phyloP scores from a whole-genome alignment of 2,797 vertebrate genomes.

The Arctocebus calabarensis region DNA sequence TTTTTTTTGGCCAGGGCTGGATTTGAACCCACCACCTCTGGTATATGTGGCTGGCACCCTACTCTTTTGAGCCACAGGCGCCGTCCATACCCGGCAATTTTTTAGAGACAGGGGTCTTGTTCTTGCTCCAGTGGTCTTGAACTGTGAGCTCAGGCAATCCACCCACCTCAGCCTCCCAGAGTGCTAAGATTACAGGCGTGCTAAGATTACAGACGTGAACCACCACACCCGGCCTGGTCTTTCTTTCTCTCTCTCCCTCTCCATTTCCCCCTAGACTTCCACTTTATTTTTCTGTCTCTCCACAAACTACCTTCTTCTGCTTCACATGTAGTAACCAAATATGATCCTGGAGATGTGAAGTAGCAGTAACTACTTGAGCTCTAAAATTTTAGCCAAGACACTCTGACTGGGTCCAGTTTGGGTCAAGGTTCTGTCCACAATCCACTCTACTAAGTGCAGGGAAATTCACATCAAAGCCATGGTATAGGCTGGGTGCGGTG shows the following conservation, averaged over 20 bases:
- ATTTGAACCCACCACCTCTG: too few relatives aligned
- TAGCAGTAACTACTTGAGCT: not conserved
- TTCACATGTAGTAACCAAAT: not conserved
- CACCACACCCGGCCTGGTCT: not conserved
- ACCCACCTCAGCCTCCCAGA: too few relatives aligned
- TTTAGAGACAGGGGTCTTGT: too few relatives aligned
- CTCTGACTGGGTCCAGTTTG: not conserved
- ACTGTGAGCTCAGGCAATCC: too few relatives aligned
- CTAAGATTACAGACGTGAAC: too few relatives aligned
- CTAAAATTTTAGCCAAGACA: not conserved
- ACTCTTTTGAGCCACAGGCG: too few relatives aligned
- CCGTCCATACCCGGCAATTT: too few relatives aligned
- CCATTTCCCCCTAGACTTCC: not conserved
- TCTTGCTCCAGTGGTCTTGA: too few relatives aligned
- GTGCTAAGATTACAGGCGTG: too few relatives aligned
- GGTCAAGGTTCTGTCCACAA: not conserved
- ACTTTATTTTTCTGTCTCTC: not conserved
- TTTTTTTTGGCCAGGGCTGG: too few relatives aligned
- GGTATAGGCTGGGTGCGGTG: too few relatives aligned
- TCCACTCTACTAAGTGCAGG: not conserved
- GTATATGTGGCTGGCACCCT: too few relatives aligned
- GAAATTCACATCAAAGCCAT: not conserved
- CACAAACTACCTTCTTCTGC: not conserved
- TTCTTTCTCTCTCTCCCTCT: not conserved
- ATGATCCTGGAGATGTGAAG: not conserved